These are phyloP conservation scores for Sicus ferrugineus DNA, from an alignment of 2,888 invertebrate species.

Conservation along the genomic window DNA sequence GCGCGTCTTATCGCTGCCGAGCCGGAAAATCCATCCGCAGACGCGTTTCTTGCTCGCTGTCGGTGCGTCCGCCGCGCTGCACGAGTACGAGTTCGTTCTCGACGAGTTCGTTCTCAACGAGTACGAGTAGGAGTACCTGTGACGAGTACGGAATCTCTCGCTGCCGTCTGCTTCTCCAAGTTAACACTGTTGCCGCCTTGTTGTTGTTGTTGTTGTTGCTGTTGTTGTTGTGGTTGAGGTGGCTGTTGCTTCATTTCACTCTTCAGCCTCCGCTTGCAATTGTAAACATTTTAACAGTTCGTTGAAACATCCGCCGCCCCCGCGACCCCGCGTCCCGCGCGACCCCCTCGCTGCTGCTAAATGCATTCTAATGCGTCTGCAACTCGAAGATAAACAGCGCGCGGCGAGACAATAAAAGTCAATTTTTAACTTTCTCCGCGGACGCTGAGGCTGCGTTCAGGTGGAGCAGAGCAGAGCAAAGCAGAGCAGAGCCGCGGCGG, in stretches of 20 bases:
- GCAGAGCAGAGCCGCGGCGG: background rate
- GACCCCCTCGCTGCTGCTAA: background rate
- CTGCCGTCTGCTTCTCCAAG: background rate
- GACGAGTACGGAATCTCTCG: background rate
- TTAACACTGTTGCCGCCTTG: background rate
- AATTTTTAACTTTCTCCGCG: constrained; percentile 17
- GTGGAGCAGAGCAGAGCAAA: background rate
- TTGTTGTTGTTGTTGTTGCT: constrained; percentile 16
- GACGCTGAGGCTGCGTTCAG: background rate
- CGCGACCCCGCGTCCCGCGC: background rate
- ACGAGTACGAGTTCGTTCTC: no score
- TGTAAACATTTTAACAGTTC: constrained; percentile 59
- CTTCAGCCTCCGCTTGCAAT: constrained; percentile 1
- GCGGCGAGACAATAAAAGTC: background rate
- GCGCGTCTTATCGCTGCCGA: no score
- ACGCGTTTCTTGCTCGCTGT: no score
- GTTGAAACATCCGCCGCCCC: constrained; percentile 50
- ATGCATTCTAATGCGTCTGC: constrained; percentile 3
- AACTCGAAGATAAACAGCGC: constrained; percentile 11
- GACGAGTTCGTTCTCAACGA: no score
- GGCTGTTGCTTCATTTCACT: background rate
- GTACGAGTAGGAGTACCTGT: no score
- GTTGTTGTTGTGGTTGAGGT: constrained; percentile 8
- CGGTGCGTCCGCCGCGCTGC: no score
- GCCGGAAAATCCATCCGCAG: no score